phyloP scores from a whole-genome alignment of 2,888 invertebrate species.

The Microctonus brassicae region DNA sequence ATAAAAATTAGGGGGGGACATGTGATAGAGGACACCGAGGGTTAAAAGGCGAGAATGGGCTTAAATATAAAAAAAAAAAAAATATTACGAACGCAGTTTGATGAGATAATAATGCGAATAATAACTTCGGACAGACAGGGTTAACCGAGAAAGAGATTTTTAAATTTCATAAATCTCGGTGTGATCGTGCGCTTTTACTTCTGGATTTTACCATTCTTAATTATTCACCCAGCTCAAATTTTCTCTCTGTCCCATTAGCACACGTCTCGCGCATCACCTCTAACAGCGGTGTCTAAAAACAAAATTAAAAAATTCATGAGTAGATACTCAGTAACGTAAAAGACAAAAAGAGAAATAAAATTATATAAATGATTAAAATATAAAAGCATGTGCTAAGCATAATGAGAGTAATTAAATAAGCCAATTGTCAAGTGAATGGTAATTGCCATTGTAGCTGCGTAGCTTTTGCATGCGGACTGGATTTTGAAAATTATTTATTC shows the following conservation, averaged over 20 bases:
- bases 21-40: constrained; percentile 30
- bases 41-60: background rate
- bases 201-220: background rate
- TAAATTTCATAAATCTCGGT: constrained; percentile 1
- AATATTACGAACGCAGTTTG: constrained; percentile 1
- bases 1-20: constrained; percentile 44
- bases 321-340: background rate
- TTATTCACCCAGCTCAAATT: background rate
- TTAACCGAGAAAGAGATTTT: constrained; percentile 38
- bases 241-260: constrained; percentile 4
- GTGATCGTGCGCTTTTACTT: constrained; percentile 2
- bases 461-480: constrained; percentile 60
- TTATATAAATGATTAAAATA: too few species aligned
- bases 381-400: background rate
- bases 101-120: constrained; percentile 31
- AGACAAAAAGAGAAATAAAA: background rate
- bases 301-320: constrained; percentile 3
- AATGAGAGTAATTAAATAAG: constrained; percentile 16
- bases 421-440: constrained; percentile 46
- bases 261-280: background rate
- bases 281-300: background rate
- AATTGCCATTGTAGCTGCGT: constrained; percentile 50
- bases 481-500: constrained; percentile 48
- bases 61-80: background rate
- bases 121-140: constrained; percentile 46